Evolutionary conservation across 2,888 invertebrate species (phyloP).

Genomic region (Dioctria linearis): DNA sequence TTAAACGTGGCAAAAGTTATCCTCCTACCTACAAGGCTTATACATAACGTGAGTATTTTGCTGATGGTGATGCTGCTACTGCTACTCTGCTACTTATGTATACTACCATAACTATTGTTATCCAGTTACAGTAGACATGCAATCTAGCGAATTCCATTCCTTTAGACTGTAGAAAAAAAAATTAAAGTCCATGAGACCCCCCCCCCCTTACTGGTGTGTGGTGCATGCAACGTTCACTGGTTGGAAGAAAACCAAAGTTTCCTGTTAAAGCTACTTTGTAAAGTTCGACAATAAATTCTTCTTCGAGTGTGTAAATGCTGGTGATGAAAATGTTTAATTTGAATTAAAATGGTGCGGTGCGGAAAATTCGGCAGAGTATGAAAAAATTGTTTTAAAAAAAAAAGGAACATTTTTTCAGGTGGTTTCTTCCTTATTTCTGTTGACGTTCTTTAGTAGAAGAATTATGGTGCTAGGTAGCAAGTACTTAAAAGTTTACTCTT

Average conservation of each 20-base stretch:
- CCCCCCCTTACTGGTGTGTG: neutral
- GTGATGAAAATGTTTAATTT: slow-evolving; percentile 19
- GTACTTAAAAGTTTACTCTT: too few species aligned
- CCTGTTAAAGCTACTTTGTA: slow-evolving; percentile 28
- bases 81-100: too few species aligned
- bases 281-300: slow-evolving; percentile 17
- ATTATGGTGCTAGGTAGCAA: too few species aligned
- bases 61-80: neutral
- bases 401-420: too few species aligned
- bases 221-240: neutral
- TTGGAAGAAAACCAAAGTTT: slow-evolving; percentile 20
- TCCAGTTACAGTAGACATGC: slow-evolving; percentile 29
- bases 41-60: slow-evolving; percentile 15
- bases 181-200: slow-evolving; percentile 10
- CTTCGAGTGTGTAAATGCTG: slow-evolving; percentile 9
- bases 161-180: slow-evolving; percentile 14
- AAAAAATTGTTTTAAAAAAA: too few species aligned
- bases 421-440: too few species aligned
- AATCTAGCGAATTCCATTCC: slow-evolving; percentile 16
- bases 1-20: slow-evolving; percentile 37
- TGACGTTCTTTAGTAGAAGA: too few species aligned
- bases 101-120: neutral
- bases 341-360: slow-evolving; percentile 3
- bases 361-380: too few species aligned
- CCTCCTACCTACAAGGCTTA: slow-evolving; percentile 1